Evolutionary conservation across 2,113 vertebrate species (phyloP), one percentile per base, ranked within the genome.

Genomic region (Stegastes partitus): DNA sequence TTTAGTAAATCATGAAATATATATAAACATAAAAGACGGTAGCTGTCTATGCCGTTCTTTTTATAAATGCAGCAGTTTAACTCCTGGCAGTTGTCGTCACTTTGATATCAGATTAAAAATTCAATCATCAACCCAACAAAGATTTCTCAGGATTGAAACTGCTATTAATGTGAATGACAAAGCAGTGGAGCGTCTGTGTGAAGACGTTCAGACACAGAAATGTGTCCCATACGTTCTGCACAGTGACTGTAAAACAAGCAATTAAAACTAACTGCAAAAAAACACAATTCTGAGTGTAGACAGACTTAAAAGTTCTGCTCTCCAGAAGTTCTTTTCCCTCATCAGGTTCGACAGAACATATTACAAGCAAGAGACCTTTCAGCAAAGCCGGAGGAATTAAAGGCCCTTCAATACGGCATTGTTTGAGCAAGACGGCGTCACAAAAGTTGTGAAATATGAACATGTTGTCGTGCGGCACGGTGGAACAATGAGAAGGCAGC

Each of bases 361-460:
- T 8, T 15, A 53, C 26, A 82, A 58, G 5, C 28, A 15, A 58
- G 45, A 64, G 75, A 82, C 74, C 47, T 83, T 78, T 67, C 49
- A 65, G 15, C 28, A 68, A 75, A 86, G 55, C 58, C 15, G 6
- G 26, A 51, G n/a, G 34, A 68, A 74, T 55, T 47, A 61, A 63
- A 54, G 25, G 11, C 19, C 23, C 47, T 50, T 69, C 25, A 74
- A 18, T 11, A 4, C 23, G 26, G 11, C 47, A 42, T 64, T 79
- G 53, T 79, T 31, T 63, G 39, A 71, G 28, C 10, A 42, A 53
- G 63, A 68, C 67, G 50, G 37, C 49, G 12, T 63, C 65, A 65
- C 15, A 64, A 26, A 63, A 77, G 31, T 50, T 61, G 22, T 66
- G 42, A 61, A 75, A 77, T 76, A 75, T 85, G 16, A 70, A 71